phyloP scores from a whole-genome alignment of 2,113 vertebrate species.

The Phylloscopus whistleri region DNA sequence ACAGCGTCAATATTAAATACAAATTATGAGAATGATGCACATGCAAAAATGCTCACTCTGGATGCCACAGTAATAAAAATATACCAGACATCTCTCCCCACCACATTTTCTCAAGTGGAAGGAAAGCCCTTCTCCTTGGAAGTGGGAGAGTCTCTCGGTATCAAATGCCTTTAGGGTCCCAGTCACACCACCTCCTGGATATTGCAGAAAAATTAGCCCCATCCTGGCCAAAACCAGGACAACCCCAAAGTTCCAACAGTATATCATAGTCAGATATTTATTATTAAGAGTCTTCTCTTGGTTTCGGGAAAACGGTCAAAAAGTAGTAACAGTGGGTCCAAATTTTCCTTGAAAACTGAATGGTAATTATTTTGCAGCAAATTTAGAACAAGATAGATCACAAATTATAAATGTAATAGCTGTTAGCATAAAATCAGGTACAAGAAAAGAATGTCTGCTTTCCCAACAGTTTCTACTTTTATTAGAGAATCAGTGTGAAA shows the following conservation, averaged over 20 bases:
- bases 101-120: neutral
- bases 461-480: neutral
- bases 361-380: neutral
- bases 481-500: neutral
- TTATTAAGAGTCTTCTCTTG: neutral
- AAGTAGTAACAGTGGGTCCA: neutral
- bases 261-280: neutral
- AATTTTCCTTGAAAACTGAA: neutral
- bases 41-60: neutral
- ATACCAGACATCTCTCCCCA: neutral
- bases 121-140: neutral
- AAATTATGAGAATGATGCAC: neutral
- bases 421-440: neutral
- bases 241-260: neutral
- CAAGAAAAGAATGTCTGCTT: neutral
- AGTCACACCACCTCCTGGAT: neutral
- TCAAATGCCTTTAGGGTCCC: neutral
- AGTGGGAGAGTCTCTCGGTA: accelerated
- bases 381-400: neutral
- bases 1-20: neutral
- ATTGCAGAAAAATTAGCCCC: neutral
- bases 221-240: neutral
- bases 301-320: neutral
- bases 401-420: neutral
- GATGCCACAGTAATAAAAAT: neutral